Evolutionary conservation across 2,888 invertebrate species (phyloP).

Genomic region (Pachydiplax longipennis): DNA sequence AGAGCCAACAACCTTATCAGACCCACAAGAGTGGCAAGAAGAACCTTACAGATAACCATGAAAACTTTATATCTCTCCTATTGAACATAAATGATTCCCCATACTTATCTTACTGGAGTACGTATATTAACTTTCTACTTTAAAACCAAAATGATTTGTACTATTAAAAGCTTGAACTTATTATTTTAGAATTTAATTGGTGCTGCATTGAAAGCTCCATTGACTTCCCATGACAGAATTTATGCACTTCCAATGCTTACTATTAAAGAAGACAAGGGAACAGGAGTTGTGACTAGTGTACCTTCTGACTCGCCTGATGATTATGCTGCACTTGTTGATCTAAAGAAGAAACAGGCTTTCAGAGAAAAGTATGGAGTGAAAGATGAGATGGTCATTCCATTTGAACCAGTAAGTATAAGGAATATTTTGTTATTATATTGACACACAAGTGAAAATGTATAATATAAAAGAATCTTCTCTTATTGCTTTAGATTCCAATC

Average conservation of each 20-base stretch:
- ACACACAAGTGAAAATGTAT: background rate
- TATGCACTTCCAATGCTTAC: constrained; percentile 97
- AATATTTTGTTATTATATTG: background rate
- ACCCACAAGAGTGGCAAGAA: too few species aligned
- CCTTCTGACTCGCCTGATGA: constrained; percentile 99
- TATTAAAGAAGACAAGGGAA: constrained; percentile 97
- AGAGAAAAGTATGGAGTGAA: constrained; percentile 90
- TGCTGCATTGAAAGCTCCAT: constrained; percentile 80
- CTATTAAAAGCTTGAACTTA: too few species aligned
- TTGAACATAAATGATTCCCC: too few species aligned
- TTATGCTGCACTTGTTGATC: constrained; percentile 92
- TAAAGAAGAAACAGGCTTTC: constrained; percentile 92
- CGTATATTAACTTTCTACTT: too few species aligned
- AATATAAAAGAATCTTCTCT: background rate
- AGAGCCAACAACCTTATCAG: too few species aligned
- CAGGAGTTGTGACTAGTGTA: constrained; percentile 97
- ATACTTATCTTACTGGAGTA: too few species aligned
- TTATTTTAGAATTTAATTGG: constrained; percentile 77
- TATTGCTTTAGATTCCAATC: constrained; percentile 72
- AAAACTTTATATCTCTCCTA: too few species aligned
- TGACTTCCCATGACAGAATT: constrained; percentile 82
- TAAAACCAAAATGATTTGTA: too few species aligned
- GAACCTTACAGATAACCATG: too few species aligned
- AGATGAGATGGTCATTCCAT: constrained; percentile 80
- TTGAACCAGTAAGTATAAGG: constrained; percentile 65